These are phyloP conservation scores for Regulus satrapa DNA, from an alignment of 2,113 vertebrate species.

Conservation along the genomic window DNA sequence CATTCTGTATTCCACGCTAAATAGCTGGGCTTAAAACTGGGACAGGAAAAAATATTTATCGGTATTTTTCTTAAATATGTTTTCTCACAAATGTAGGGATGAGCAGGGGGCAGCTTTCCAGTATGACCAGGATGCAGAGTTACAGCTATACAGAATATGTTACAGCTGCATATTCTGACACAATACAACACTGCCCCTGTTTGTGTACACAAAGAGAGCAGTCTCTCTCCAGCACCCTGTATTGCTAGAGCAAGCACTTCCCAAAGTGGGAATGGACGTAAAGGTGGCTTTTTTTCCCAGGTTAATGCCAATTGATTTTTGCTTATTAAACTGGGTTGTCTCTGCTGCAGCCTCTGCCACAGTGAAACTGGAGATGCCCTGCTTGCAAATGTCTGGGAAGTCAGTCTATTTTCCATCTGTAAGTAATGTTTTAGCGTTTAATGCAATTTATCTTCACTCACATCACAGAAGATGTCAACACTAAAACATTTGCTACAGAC, in stretches of 20 bases:
- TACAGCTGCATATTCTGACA: not conserved
- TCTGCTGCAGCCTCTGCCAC: conserved; percentile 5
- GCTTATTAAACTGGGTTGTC: not conserved
- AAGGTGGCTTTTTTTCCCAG: not conserved
- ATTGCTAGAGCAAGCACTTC: not conserved
- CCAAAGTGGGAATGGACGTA: not conserved
- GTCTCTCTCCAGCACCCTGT: not conserved
- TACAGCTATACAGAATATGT: no score
- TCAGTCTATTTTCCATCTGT: conserved; percentile 60
- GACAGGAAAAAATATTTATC: not conserved
- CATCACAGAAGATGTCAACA: conserved; percentile 52
- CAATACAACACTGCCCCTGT: not conserved
- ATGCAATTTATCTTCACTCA: conserved; percentile 55
- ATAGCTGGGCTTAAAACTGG: conserved; percentile 23
- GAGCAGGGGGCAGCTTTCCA: not conserved
- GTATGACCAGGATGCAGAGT: not conserved
- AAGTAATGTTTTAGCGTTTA: conserved; percentile 60
- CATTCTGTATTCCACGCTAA: not conserved
- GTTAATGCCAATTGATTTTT: conserved; percentile 28
- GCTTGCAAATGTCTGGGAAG: conserved; percentile 25
- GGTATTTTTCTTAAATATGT: not conserved
- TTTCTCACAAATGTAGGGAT: not conserved
- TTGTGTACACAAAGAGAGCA: not conserved
- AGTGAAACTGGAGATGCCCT: not conserved
- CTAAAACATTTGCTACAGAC: conserved; percentile 62